These are phyloP conservation scores for Diachasma alloeum DNA, from an alignment of 1,140 invertebrate genomes.

Conservation along the genomic window DNA sequence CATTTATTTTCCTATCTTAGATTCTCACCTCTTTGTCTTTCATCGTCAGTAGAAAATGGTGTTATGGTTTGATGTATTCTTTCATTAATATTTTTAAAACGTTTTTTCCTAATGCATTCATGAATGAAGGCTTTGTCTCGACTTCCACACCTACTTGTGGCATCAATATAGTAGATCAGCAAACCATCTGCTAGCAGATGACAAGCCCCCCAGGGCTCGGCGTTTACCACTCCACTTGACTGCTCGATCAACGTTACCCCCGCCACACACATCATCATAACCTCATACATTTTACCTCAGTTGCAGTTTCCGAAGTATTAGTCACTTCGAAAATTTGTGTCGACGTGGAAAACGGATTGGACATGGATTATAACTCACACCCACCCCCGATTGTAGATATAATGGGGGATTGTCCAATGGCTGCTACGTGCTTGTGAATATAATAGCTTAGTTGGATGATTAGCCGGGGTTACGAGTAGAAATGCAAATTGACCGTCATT, in stretches of 20 bases:
- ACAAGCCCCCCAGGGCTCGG: slow-evolving; percentile 6
- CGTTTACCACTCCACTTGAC: slow-evolving; percentile 8
- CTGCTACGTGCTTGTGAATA: slow-evolving; percentile 6
- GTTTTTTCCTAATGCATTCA: too few relatives aligned
- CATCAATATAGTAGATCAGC: too few relatives aligned
- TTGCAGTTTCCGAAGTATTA: not conserved
- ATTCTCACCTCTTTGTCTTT: too few relatives aligned
- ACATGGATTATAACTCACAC: not conserved
- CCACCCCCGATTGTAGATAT: not conserved
- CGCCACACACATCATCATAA: not conserved
- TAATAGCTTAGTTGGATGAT: not conserved
- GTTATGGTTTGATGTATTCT: too few relatives aligned
- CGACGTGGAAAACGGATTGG: not conserved
- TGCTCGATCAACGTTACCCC: not conserved
- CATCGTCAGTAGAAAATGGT: too few relatives aligned
- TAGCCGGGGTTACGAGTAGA: not conserved
- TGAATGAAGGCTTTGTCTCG: too few relatives aligned
- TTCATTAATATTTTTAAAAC: too few relatives aligned
- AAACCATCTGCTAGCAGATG: too few relatives aligned
- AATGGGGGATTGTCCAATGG: not conserved
- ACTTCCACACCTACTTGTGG: too few relatives aligned
- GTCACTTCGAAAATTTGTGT: not conserved
- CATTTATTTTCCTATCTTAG: too few relatives aligned
- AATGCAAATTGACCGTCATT: not conserved
- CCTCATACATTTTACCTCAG: not conserved